Conservation (phyloP, 2,113 vertebrate genomes). For the Gymnogyps californianus region DNA sequence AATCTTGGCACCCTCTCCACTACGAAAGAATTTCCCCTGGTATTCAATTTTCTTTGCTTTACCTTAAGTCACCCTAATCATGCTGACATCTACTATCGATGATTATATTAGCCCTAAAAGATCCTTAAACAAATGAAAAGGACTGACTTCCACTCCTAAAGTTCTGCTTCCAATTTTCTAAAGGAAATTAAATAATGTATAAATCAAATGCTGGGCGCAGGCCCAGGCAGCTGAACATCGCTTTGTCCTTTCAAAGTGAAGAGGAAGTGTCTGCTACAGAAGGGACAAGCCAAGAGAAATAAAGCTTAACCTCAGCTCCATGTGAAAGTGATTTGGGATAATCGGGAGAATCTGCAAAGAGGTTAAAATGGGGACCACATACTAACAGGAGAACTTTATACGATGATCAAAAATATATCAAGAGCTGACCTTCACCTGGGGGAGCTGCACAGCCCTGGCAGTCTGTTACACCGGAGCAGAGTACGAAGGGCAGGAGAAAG, state of each 20-base stretch:
- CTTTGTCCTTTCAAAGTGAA: conserved; percentile 86
- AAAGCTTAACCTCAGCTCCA: conserved; percentile 86
- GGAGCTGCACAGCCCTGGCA: neutral
- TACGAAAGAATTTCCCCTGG: neutral
- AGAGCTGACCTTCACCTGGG: conserved; percentile 51
- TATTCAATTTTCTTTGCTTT: conserved; percentile 62
- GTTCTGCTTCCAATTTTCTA: conserved; percentile 84
- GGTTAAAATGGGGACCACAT: conserved; percentile 74
- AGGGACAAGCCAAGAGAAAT: conserved; percentile 87
- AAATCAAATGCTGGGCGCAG: conserved; percentile 82
- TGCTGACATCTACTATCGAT: conserved; percentile 72
- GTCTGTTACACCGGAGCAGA: fast-evolving
- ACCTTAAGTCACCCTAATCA: conserved; percentile 77
- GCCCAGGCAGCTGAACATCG: conserved; percentile 83
- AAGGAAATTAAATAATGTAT: conserved; percentile 93
- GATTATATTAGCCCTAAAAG: conserved; percentile 77
- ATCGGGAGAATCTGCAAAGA: conserved; percentile 75
- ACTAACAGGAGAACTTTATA: conserved; percentile 66
- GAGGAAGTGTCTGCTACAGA: conserved; percentile 85
- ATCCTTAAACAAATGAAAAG: conserved; percentile 81
- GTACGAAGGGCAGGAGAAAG: neutral
- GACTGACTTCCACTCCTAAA: conserved; percentile 78
- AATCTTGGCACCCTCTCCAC: conserved; percentile 17
- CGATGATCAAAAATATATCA: conserved; percentile 31
- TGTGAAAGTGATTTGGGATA: conserved; percentile 89